These are phyloP conservation scores for Pteromalus puparum DNA, from an alignment of 1,140 invertebrate species.

Conservation along the genomic window DNA sequence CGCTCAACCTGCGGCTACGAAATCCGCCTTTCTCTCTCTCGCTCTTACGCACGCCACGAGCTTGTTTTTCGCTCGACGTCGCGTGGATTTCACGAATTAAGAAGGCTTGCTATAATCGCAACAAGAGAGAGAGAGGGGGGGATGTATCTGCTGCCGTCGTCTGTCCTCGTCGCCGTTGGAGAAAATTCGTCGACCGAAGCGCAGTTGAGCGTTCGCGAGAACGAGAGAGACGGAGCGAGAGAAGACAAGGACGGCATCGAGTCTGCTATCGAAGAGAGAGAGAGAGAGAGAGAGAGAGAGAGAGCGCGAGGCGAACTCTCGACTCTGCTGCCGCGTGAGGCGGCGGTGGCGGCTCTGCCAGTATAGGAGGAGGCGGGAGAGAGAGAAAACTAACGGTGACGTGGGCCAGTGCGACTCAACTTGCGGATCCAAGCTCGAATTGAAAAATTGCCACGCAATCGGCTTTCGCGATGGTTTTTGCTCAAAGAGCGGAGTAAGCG, in stretches of 20 bases:
- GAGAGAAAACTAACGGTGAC: conserved; percentile 69
- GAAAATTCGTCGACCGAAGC: neutral
- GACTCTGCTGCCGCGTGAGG: neutral
- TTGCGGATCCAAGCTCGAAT: conserved; percentile 48
- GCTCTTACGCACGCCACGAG: neutral
- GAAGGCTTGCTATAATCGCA: neutral
- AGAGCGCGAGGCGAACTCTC: conserved; percentile 10
- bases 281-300: conserved; percentile 15
- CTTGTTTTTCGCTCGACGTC: conserved; percentile 4
- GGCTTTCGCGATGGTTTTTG: conserved; percentile 17
- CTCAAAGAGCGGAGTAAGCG: neutral
- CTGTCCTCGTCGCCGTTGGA: neutral
- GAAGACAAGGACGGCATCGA: conserved; percentile 12
- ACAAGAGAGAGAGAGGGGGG: neutral
- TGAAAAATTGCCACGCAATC: conserved; percentile 46
- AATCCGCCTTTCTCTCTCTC: neutral
- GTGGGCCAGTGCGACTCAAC: conserved; percentile 66
- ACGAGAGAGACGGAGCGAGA: neutral
- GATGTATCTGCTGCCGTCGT: neutral
- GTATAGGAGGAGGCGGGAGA: conserved; percentile 53
- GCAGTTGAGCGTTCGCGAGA: conserved; percentile 22
- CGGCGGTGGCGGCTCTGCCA: conserved; percentile 4
- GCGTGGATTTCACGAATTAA: conserved; percentile 31
- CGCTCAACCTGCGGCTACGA: conserved; percentile 48
- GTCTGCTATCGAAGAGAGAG: neutral